Evolutionary conservation across 2,888 invertebrate genomes (phyloP).

Genomic region (Caenorhabditis angaria): DNA sequence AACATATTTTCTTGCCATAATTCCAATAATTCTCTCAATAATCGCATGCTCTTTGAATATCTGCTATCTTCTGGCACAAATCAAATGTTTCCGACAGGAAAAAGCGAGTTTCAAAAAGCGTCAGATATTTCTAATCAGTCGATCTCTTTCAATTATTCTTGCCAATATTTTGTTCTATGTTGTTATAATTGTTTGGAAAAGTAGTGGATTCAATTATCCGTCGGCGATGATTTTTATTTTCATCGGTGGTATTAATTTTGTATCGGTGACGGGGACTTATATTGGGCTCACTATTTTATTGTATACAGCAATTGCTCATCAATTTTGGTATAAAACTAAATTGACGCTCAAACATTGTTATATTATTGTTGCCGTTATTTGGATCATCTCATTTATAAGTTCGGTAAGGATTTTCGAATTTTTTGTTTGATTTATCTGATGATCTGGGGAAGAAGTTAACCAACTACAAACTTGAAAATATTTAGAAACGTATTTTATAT

Average conservation of each 20-base stretch:
- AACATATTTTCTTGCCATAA: constrained; percentile 64
- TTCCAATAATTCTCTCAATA: constrained; percentile 64
- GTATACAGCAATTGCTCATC: constrained; percentile 66
- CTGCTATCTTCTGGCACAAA: constrained; percentile 52
- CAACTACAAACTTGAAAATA: too few relatives aligned
- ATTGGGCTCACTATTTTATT: constrained; percentile 61
- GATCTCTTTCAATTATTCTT: constrained; percentile 59
- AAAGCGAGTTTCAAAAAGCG: constrained; percentile 59
- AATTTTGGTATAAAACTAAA: constrained; percentile 58
- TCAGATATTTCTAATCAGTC: constrained; percentile 60
- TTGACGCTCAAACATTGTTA: constrained; percentile 57
- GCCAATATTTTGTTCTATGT: constrained; percentile 64
- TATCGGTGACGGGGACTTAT: constrained; percentile 64
- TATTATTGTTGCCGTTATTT: constrained; percentile 54
- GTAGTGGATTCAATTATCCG: constrained; percentile 60
- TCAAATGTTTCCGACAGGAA: constrained; percentile 40
- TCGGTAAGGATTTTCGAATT: constrained; percentile 48
- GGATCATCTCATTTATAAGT: constrained; percentile 53
- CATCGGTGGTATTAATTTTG: constrained; percentile 59
- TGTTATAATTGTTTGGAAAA: constrained; percentile 66
- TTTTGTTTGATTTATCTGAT: too few relatives aligned
- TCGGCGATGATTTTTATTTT: constrained; percentile 65
- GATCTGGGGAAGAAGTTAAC: too few relatives aligned
- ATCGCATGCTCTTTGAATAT: constrained; percentile 60
- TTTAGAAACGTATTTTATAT: too few relatives aligned